Base-by-base conservation (phyloP, 2,888 invertebrate genomes). In the Operophtera brumata region DNA sequence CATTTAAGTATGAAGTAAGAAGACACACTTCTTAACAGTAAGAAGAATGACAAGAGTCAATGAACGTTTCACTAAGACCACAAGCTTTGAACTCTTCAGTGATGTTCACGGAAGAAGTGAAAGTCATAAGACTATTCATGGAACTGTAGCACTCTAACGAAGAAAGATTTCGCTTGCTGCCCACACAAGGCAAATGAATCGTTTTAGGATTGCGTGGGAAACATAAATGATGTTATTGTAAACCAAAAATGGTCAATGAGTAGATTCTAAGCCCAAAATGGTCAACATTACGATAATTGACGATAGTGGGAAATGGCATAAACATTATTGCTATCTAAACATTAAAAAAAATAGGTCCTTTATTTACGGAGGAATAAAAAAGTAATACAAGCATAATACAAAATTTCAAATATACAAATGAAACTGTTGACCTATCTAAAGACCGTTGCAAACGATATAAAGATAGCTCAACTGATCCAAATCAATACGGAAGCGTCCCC, bases 171-270 rank as follows among this genome's bases (percentile, higher is more conserved):
- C 47, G 49, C 57, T 59, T 42, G 42, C 67, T 64, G 42, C 66
- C 67, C 63, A 67, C 70, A 66, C 59, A 48, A 42, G 41, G 34
- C 48, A 51, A 66, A 65, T 62, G 61, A 68, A 69, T 70, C 66
- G 59, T 62, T 54, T 64, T 64, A 62, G 59, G 55, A 42, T 57
- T 32, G 64, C 67, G 72, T 76, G 66, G 73, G 70, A 62, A 60
- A 60, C 62, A 67, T 62, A 56, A 53, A 57, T 61, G 50, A 35
- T 42, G 13, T 39, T 51, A 48, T 48, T 51, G 43, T 51, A 28
- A 53, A 61, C 65, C 36, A 60, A 70, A 47, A 61, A 68, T 70
- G 58, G 64, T 43, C 47, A 46, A 34, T 50, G 44, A 60, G 56
- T 54, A 50, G 59, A 67, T 66, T 55, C 60, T 20, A 12, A 25